Evolutionary conservation across 2,888 invertebrate species (phyloP).

Genomic region (Heteropelma amictum): DNA sequence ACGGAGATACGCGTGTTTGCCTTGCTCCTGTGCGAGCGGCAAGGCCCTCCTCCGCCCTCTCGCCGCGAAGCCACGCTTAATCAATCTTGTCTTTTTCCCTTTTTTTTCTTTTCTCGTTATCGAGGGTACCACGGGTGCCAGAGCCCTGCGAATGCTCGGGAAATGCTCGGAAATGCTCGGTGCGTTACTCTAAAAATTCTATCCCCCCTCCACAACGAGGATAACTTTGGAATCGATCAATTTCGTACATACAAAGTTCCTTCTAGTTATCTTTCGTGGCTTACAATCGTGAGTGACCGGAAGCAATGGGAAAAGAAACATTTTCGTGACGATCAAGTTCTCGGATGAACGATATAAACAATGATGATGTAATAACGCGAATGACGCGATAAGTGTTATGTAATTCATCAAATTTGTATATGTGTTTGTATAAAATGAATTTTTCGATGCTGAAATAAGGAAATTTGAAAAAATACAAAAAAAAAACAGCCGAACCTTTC

Average conservation of each 20-base stretch:
- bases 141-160: background rate
- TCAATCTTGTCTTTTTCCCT: too few relatives aligned
- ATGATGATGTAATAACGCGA: too few relatives aligned
- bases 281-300: too few relatives aligned
- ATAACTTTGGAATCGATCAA: background rate
- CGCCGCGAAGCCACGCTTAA: constrained; percentile 61
- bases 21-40: constrained; percentile 49
- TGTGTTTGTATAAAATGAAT: background rate
- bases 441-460: too few relatives aligned
- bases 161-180: too few relatives aligned
- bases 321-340: too few relatives aligned
- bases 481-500: too few relatives aligned
- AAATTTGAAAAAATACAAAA: too few relatives aligned
- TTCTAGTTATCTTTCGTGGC: background rate
- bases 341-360: too few relatives aligned
- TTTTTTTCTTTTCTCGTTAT: constrained; percentile 20
- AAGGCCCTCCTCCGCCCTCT: constrained; percentile 48
- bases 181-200: background rate
- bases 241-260: background rate
- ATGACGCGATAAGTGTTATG: background rate
- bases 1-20: constrained; percentile 50
- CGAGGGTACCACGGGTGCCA: constrained; percentile 6
- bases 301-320: too few relatives aligned
- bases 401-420: background rate
- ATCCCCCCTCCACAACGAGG: background rate